Percentiles rank a stretch among this genome's conserved stretches.
These are phyloP conservation scores for Crotalus helleri DNA, from an alignment of 2,113 vertebrate genomes.

Conservation along the genomic window DNA sequence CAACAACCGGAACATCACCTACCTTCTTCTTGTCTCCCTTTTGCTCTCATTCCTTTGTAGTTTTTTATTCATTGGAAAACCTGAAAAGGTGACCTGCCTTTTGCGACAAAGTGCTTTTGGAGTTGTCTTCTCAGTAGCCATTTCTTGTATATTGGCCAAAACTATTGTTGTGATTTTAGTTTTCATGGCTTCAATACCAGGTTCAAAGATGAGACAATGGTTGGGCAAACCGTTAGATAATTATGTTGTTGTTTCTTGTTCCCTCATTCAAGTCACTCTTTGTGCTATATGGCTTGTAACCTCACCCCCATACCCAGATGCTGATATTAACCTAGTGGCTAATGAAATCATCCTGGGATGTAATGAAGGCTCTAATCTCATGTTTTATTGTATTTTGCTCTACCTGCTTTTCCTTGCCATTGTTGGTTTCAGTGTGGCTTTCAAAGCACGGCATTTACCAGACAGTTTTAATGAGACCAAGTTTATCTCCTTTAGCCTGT, in stretches of 20 bases:
- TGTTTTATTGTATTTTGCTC: not conserved
- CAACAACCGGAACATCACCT: not conserved
- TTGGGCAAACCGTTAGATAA: not conserved
- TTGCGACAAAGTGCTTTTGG: not conserved
- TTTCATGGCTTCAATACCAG: not conserved
- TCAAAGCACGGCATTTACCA: not conserved
- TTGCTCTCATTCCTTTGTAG: not conserved
- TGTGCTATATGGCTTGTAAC: not conserved
- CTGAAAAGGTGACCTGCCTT: not conserved
- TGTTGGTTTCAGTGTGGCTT: not conserved
- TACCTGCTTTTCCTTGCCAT: not conserved
- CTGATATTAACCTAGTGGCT: not conserved
- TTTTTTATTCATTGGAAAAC: not conserved
- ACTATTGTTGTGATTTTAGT: not conserved
- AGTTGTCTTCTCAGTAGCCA: not conserved
- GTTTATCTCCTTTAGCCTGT: not conserved
- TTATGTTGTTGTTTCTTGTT: not conserved
- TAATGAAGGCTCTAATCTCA: not conserved
- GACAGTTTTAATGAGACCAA: not conserved
- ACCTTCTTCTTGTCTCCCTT: not conserved
- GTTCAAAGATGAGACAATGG: not conserved
- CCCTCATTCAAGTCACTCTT: not conserved
- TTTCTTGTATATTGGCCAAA: not conserved
- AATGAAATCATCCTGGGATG: not conserved
- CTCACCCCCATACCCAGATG: not conserved